Conservation (phyloP, 2,888 invertebrate species). For the Prenolepis imparis region DNA sequence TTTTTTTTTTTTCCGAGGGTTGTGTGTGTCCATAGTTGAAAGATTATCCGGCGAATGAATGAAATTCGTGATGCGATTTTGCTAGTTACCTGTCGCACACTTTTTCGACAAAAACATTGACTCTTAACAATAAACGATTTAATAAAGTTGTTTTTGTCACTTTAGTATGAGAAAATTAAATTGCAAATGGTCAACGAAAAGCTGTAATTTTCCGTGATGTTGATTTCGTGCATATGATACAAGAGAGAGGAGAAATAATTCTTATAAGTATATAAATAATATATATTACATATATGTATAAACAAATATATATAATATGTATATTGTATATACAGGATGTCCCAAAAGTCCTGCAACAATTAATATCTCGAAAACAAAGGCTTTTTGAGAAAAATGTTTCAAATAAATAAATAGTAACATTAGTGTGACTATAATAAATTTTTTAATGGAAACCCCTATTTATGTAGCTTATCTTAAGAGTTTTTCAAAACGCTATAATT, state of each 20-base stretch:
- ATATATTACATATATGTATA: too few species aligned
- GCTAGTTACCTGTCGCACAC: background rate
- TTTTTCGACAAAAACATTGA: background rate
- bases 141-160: background rate
- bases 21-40: too few species aligned
- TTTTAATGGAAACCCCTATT: too few species aligned
- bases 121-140: background rate
- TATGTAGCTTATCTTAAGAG: too few species aligned
- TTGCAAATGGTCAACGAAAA: background rate
- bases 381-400: too few species aligned
- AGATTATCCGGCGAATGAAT: background rate
- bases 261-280: background rate
- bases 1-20: background rate
- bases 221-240: background rate
- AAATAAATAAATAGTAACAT: too few species aligned
- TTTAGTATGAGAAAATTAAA: background rate
- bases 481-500: too few species aligned
- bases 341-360: too few species aligned
- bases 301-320: too few species aligned
- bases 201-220: background rate
- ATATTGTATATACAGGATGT: too few species aligned
- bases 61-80: background rate
- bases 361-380: too few species aligned
- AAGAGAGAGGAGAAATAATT: background rate
- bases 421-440: too few species aligned